Conservation (phyloP, 2,113 vertebrate genomes). For the Pongo abelii region DNA sequence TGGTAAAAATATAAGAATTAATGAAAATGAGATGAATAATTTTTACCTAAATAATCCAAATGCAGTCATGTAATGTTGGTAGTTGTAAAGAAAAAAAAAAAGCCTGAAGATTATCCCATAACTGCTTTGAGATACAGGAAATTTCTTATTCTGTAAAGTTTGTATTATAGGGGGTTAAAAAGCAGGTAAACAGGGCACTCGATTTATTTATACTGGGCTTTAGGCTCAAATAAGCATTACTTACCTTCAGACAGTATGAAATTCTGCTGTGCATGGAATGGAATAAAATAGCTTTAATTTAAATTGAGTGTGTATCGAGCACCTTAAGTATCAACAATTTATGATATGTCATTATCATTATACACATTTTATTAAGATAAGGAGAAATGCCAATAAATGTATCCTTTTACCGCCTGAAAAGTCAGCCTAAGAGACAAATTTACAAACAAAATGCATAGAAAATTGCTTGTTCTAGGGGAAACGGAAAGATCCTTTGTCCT, state of each 20-base stretch:
- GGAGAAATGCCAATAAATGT: not conserved
- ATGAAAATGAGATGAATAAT: not conserved
- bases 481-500: not conserved
- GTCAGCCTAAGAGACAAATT: not conserved
- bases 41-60: not conserved
- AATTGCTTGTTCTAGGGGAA: not conserved
- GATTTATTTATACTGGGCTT: not conserved
- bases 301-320: not conserved
- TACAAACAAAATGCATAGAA: not conserved
- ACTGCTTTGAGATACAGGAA: not conserved
- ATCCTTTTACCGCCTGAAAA: not conserved
- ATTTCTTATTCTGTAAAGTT: not conserved
- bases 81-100: not conserved
- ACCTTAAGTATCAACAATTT: not conserved
- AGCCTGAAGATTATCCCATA: not conserved
- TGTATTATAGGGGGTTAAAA: too few species aligned
- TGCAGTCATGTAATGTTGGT: rapidly evolving
- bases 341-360: not conserved
- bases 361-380: not conserved
- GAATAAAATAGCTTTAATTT: not conserved
- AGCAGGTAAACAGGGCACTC: rapidly evolving
- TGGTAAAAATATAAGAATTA: not conserved
- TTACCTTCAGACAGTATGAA: not conserved
- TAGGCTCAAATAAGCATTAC: too few species aligned
- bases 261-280: not conserved